These are phyloP conservation scores for Phycodurus eques DNA, from an alignment of 2,113 vertebrate genomes.

Conservation along the genomic window DNA sequence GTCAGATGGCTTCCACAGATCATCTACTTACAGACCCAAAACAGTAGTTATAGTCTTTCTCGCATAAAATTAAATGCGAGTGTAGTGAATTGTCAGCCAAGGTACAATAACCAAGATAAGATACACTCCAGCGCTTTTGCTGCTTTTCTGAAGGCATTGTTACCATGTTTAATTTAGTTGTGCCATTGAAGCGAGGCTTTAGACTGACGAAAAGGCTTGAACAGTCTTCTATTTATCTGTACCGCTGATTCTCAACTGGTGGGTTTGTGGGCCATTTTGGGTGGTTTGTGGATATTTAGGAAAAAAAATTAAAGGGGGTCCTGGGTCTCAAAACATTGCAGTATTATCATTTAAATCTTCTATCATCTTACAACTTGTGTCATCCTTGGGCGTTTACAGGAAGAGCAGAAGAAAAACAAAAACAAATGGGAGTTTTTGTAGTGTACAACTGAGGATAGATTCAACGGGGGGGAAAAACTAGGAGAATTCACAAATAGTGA, in stretches of 20 bases:
- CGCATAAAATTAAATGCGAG: constrained; percentile 10
- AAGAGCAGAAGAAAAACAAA: too few species aligned
- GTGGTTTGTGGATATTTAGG: not conserved
- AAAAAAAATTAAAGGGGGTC: not conserved
- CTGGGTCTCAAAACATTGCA: not conserved
- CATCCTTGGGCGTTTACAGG: too few species aligned
- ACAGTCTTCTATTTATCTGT: not conserved
- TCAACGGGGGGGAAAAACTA: too few species aligned
- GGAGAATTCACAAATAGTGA: too few species aligned
- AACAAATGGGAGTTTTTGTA: too few species aligned
- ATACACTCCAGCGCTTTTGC: constrained; percentile 10
- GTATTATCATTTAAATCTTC: not conserved
- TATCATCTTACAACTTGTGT: too few species aligned
- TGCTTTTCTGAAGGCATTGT: not conserved
- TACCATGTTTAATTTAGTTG: constrained; percentile 9
- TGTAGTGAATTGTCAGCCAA: constrained; percentile 5
- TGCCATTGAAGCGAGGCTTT: not conserved
- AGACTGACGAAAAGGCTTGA: not conserved
- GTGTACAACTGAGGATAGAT: too few species aligned
- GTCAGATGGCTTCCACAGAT: not conserved
- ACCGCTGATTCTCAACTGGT: not conserved
- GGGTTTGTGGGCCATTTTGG: not conserved
- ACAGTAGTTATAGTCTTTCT: not conserved
- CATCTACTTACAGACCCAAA: not conserved
- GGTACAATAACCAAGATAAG: not conserved